These are phyloP conservation scores for Rhombomys opimus DNA, from an alignment of 2,113 vertebrate species.

Conservation along the genomic window DNA sequence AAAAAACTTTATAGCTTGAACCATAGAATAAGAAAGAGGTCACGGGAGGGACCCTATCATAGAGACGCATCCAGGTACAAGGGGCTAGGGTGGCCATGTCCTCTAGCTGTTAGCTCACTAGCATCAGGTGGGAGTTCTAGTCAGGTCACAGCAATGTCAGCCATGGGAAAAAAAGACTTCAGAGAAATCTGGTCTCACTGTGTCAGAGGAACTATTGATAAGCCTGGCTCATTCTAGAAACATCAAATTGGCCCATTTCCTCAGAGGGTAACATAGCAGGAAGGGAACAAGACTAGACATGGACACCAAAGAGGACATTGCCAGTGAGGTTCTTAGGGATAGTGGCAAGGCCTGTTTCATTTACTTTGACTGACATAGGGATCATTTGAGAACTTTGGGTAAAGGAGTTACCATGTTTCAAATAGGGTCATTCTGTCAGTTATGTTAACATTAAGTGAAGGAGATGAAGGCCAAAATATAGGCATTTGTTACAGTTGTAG, in stretches of 20 bases:
- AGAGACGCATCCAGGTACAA: background rate
- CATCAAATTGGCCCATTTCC: background rate
- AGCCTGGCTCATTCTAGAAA: conserved; percentile 2
- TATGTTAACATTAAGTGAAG: background rate
- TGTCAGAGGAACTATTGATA: background rate
- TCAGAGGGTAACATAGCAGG: background rate
- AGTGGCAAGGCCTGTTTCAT: background rate
- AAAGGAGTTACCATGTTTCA: background rate
- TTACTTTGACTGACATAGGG: background rate
- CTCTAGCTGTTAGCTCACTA: background rate
- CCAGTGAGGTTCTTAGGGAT: background rate
- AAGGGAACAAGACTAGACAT: background rate
- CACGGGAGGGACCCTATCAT: background rate
- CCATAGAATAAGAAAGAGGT: background rate
- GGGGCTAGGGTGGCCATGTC: background rate
- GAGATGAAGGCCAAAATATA: background rate
- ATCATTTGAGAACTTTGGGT: background rate
- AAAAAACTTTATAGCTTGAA: background rate
- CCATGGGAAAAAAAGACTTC: background rate
- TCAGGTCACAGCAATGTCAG: background rate
- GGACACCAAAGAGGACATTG: background rate
- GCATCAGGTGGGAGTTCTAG: background rate
- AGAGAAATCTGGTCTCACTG: background rate
- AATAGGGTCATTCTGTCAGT: background rate
- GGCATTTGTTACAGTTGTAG: background rate